A percentile compares a stretch with the other conserved stretches of the same genome.
phyloP scores from a whole-genome alignment of 2,888 invertebrate genomes.

The Sinopyrophorus schimmeli region DNA sequence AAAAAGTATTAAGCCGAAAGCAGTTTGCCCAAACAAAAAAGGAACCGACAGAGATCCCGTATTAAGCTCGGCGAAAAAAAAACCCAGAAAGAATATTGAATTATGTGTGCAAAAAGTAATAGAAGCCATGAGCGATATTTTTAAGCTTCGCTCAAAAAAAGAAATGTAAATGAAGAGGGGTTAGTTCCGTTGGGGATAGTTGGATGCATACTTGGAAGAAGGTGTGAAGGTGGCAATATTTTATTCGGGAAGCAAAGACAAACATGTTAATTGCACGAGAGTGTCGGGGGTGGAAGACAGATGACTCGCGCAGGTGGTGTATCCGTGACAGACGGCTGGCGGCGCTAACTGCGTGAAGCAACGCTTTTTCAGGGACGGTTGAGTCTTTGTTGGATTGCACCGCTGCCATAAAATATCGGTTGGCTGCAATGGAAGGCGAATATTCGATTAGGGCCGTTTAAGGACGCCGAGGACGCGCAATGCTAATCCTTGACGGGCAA shows the following conservation, averaged over 20 bases:
- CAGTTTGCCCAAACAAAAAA: too few relatives aligned
- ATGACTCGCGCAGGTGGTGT: slow-evolving; percentile 49
- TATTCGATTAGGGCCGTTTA: slow-evolving; percentile 7
- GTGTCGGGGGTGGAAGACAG: slow-evolving; percentile 49
- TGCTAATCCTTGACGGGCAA: slow-evolving; percentile 13
- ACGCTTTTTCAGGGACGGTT: slow-evolving; percentile 28
- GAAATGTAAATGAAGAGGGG: slow-evolving; percentile 3
- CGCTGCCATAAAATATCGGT: slow-evolving; percentile 19
- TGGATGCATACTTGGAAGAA: slow-evolving; percentile 16
- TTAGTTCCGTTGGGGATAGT: slow-evolving; percentile 1
- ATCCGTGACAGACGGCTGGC: slow-evolving; percentile 38
- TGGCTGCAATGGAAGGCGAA: slow-evolving; percentile 15
- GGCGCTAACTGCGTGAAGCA: slow-evolving; percentile 32
- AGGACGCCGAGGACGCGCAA: slow-evolving; percentile 3
- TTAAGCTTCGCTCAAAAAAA: too few relatives aligned
- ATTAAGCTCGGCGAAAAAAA: too few relatives aligned
- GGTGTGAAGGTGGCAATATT: slow-evolving; percentile 29
- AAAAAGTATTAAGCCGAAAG: too few relatives aligned
- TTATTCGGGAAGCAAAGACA: slow-evolving; percentile 32
- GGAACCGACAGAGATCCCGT: too few relatives aligned
- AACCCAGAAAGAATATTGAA: too few relatives aligned
- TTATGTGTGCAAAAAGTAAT: too few relatives aligned
- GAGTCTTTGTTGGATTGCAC: slow-evolving; percentile 16
- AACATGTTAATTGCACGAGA: slow-evolving; percentile 49
- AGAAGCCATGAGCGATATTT: too few relatives aligned